A percentile compares a stretch with the other conserved stretches of the same genome.
phyloP scores from a whole-genome alignment of 2,888 invertebrate genomes.

The Neelides folsomi region DNA sequence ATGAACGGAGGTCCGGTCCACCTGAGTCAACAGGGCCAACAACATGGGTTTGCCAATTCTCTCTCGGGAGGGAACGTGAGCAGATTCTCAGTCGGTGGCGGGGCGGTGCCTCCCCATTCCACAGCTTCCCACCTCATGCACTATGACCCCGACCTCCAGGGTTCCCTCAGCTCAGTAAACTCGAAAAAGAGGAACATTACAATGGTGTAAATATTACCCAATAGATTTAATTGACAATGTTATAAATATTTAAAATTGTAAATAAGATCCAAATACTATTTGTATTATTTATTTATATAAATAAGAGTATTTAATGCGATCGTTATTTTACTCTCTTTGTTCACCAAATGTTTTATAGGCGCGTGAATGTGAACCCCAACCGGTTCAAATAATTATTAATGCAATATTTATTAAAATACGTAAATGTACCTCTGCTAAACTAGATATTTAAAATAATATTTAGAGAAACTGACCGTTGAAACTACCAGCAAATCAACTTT shows the following conservation, averaged over 20 bases:
- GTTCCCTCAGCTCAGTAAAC: constrained; percentile 46
- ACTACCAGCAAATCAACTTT: not conserved
- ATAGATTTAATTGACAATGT: not conserved
- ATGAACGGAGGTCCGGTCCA: constrained; percentile 11
- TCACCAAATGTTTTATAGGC: too few species aligned
- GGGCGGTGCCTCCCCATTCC: not conserved
- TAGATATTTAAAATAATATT: too few species aligned
- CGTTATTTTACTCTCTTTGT: too few species aligned
- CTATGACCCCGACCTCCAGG: constrained; percentile 45
- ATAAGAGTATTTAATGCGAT: too few species aligned
- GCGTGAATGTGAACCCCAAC: too few species aligned
- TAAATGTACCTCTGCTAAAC: too few species aligned
- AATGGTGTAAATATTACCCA: constrained; percentile 41
- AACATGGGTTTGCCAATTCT: not conserved
- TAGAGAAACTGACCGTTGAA: not conserved
- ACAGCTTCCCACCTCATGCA: constrained; percentile 23
- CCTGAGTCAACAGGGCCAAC: constrained; percentile 11
- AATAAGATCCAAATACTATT: too few species aligned
- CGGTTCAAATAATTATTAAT: too few species aligned
- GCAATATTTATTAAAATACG: too few species aligned
- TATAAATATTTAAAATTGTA: not conserved
- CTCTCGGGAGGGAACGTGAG: constrained; percentile 5
- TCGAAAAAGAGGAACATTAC: constrained; percentile 45
- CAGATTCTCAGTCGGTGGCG: constrained; percentile 1
- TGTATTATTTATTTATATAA: too few species aligned